Conservation (phyloP, 2,888 invertebrate species). For the Sinohyriopsis cumingii region DNA sequence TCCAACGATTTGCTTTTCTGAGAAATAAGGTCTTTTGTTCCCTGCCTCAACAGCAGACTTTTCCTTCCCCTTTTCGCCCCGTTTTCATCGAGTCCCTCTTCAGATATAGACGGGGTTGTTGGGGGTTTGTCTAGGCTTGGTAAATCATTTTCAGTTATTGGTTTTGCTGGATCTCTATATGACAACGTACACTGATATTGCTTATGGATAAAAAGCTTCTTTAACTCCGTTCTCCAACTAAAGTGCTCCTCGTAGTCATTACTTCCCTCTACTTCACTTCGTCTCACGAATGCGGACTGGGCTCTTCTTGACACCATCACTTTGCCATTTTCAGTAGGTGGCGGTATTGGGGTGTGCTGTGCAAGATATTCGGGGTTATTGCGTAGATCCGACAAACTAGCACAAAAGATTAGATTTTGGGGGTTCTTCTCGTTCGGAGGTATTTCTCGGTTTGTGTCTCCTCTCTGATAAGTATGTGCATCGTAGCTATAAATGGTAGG, state of each 20-base stretch:
- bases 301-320: conserved; percentile 28
- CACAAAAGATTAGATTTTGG: conserved; percentile 51
- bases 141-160: conserved; percentile 11
- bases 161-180: conserved; percentile 45
- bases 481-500: conserved; percentile 36
- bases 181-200: conserved; percentile 62
- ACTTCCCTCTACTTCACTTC: conserved; percentile 21
- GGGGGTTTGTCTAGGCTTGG: conserved; percentile 28
- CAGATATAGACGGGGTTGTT: conserved; percentile 37
- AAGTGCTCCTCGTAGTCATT: conserved; percentile 18
- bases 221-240: conserved; percentile 54
- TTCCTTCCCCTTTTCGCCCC: conserved; percentile 20
- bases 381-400: conserved; percentile 52
- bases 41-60: conserved; percentile 3
- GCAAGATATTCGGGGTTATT: conserved; percentile 63
- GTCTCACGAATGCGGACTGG: conserved; percentile 37
- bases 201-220: conserved; percentile 50
- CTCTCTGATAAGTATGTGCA: conserved; percentile 5
- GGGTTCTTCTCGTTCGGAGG: conserved; percentile 45
- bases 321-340: conserved; percentile 4
- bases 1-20: conserved; percentile 33
- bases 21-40: conserved; percentile 33
- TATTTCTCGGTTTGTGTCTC: conserved; percentile 22
- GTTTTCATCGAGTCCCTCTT: conserved; percentile 38
- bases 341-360: conserved; percentile 20